Base-by-base conservation (phyloP, 2,797 vertebrate species). In the Oryzias sinensis region DNA sequence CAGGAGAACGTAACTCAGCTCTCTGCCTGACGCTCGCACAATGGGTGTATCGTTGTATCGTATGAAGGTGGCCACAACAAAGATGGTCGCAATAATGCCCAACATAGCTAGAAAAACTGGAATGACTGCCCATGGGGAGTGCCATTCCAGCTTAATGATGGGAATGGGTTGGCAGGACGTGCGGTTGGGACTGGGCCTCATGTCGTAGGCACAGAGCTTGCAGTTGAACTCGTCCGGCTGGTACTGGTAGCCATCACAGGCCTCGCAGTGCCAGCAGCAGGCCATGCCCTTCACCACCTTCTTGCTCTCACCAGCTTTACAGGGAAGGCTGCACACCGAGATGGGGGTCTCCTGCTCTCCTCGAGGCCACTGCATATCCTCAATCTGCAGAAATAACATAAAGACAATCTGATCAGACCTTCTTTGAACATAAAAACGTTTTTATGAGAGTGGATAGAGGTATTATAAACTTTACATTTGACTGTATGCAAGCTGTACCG, bases 231-330 rank as follows among this genome's bases (percentile, higher is more conserved):
- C 95, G 4, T 97, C 95, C 0, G 84, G 80, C 79, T 95, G 95
- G 85, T 94, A 98, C 82, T 98, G 96, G 84, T 98, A 98, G 0
- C 96, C 96, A 0, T 97, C 96, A 0, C 97, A 98, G 0, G 92
- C 87, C 84, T 98, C 96, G 1, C 97, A 98, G 83, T 96, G 95
- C 97, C 97, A 98, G 80, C 97, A 98, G 89, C 97, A 98, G 0
- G 95, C 91, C 71, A 96, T 92, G 0, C 96, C 96, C 61, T 97
- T 98, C 80, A 96, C 94, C 60, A 93, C 93, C 90, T 97, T 98
- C 90, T 98, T 98, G 62, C 95, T 91, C 71, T 97, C 91, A 0
- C 96, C 95, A 0, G 91, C 88, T 44, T 89, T 91, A 78, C 97
- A 98, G 0, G 96, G 96, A 33, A 91, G 86, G 40, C 95, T 97